A percentile compares a stretch with the other conserved stretches of the same genome.
phyloP scores from a whole-genome alignment of 2,113 vertebrate genomes.

The Vicugna pacos region DNA sequence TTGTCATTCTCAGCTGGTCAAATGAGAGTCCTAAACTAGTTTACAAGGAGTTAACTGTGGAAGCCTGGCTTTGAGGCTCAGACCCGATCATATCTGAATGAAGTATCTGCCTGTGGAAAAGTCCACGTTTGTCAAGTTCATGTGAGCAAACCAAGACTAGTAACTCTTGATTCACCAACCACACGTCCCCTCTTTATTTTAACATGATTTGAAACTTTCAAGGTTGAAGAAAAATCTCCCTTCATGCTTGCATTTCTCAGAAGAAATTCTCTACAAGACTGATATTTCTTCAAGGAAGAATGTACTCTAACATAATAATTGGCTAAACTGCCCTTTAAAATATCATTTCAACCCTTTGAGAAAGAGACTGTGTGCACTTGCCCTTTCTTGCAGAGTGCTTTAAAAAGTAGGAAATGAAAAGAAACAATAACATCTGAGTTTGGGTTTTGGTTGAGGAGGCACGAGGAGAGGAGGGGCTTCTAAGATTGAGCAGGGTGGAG shows the following conservation, averaged over 20 bases:
- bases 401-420: background rate
- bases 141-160: background rate
- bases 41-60: background rate
- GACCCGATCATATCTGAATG: background rate
- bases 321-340: background rate
- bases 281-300: constrained; percentile 16
- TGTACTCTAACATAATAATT: background rate
- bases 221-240: background rate
- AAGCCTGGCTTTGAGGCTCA: background rate
- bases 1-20: background rate
- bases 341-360: background rate
- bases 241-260: background rate
- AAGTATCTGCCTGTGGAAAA: background rate
- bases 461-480: background rate
- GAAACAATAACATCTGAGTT: background rate
- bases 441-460: background rate
- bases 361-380: background rate
- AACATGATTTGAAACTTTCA: constrained; percentile 12
- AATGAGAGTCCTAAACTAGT: background rate
- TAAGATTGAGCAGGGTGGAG: background rate
- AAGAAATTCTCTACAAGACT: background rate
- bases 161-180: background rate
- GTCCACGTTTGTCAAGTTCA: background rate
- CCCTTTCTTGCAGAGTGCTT: background rate
- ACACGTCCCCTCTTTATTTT: background rate